Evolutionary conservation across 2,888 invertebrate genomes (phyloP).

Genomic region (Chaitophorus viminalis): DNA sequence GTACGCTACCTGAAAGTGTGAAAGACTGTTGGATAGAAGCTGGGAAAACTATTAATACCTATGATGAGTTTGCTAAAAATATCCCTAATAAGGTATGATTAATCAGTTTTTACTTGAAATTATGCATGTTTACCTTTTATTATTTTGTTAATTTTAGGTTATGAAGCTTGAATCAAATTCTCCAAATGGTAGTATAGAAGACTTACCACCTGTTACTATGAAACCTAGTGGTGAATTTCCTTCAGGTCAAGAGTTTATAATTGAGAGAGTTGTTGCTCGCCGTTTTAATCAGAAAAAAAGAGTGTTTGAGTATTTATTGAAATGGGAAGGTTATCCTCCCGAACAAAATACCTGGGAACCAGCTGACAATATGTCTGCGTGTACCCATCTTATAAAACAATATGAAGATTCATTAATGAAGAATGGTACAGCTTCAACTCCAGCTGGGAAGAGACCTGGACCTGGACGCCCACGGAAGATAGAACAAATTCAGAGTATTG

Average conservation of each 20-base stretch:
- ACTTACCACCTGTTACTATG: slow-evolving; percentile 57
- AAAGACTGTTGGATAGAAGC: slow-evolving; percentile 84
- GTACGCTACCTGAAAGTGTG: slow-evolving; percentile 79
- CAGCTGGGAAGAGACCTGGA: slow-evolving; percentile 31
- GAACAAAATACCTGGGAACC: slow-evolving; percentile 89
- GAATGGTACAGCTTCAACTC: slow-evolving; percentile 20
- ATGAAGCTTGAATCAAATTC: neutral
- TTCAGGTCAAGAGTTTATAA: slow-evolving; percentile 73
- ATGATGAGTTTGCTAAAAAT: slow-evolving; percentile 59
- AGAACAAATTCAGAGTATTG: slow-evolving; percentile 54
- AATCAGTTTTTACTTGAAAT: neutral
- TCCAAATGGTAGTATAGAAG: slow-evolving; percentile 38
- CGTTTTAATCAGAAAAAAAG: slow-evolving; percentile 80
- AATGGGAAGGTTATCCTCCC: slow-evolving; percentile 84
- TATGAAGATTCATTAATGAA: slow-evolving; percentile 71
- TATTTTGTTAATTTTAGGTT: slow-evolving; percentile 12
- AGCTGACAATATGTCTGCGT: slow-evolving; percentile 78
- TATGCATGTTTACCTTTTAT: neutral
- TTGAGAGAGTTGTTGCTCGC: slow-evolving; percentile 86
- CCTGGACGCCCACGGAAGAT: slow-evolving; percentile 56
- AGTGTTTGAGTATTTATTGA: slow-evolving; percentile 84
- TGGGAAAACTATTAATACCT: slow-evolving; percentile 68
- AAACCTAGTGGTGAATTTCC: slow-evolving; percentile 66
- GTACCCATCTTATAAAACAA: slow-evolving; percentile 80
- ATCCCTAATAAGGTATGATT: slow-evolving; percentile 56